Evolutionary conservation across 1,140 invertebrate genomes (phyloP).

Genomic region (Apis dorsata): DNA sequence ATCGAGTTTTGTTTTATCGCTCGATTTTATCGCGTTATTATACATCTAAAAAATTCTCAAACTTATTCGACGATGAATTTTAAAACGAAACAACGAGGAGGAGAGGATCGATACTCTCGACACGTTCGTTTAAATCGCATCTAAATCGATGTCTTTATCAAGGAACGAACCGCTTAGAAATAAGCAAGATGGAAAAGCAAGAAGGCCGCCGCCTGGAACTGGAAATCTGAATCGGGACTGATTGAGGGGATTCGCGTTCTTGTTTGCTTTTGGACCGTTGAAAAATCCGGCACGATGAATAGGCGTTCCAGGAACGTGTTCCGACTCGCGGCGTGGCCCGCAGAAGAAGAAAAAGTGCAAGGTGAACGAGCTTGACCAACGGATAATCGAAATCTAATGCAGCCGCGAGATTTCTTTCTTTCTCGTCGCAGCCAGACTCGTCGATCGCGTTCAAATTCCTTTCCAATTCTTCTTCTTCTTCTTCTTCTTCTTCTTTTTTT

Average conservation of each 20-base stretch:
- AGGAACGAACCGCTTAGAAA: slow-evolving; percentile 57
- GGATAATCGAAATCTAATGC: slow-evolving; percentile 58
- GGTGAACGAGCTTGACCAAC: slow-evolving; percentile 49
- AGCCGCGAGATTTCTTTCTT: slow-evolving; percentile 16
- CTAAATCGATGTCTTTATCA: slow-evolving; percentile 70
- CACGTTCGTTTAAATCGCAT: slow-evolving; percentile 31
- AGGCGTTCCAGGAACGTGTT: slow-evolving; percentile 70
- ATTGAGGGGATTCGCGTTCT: slow-evolving; percentile 69
- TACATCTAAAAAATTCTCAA: no score
- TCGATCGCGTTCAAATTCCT: background rate
- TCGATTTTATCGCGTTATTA: no score
- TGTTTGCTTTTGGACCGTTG: slow-evolving; percentile 64
- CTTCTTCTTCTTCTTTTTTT: background rate
- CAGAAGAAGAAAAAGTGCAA: slow-evolving; percentile 37
- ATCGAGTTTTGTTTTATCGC: background rate
- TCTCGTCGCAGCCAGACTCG: background rate
- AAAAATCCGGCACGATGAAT: slow-evolving; percentile 71
- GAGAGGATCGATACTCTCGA: slow-evolving; percentile 26
- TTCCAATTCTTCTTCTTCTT: no score
- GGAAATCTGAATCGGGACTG: slow-evolving; percentile 73
- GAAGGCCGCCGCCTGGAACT: slow-evolving; percentile 29
- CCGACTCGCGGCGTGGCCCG: slow-evolving; percentile 43
- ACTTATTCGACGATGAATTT: no score
- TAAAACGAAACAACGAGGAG: background rate
- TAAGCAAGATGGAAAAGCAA: slow-evolving; percentile 52